These are phyloP conservation scores for Mesorhabditis belari DNA, from an alignment of 2,888 invertebrate species.

Conservation along the genomic window DNA sequence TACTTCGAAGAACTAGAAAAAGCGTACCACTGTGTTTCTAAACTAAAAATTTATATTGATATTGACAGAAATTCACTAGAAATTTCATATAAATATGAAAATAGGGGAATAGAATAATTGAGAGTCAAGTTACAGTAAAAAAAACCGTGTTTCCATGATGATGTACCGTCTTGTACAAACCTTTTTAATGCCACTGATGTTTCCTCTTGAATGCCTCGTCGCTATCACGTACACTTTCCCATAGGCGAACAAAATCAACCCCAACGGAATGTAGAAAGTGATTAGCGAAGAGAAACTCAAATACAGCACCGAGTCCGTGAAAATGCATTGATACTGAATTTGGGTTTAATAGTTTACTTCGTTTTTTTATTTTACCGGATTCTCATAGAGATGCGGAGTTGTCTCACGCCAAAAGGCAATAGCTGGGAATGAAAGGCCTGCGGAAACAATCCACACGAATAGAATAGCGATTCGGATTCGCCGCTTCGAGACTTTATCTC, in stretches of 20 bases:
- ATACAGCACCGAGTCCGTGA: slow-evolving; percentile 91
- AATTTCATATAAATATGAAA: too few species aligned
- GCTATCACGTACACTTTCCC: slow-evolving; percentile 65
- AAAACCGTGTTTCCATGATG: neutral
- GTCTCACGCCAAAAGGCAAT: slow-evolving; percentile 67
- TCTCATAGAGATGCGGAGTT: slow-evolving; percentile 48
- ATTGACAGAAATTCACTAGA: neutral
- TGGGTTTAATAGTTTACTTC: neutral
- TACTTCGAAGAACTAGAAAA: too few species aligned
- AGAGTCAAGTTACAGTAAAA: neutral
- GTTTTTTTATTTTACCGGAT: slow-evolving; percentile 14
- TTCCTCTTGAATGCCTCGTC: slow-evolving; percentile 40
- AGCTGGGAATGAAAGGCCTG: slow-evolving; percentile 94
- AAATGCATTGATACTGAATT: slow-evolving; percentile 66
- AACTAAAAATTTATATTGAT: too few species aligned
- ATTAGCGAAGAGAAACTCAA: slow-evolving; percentile 93
- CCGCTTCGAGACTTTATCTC: slow-evolving; percentile 82
- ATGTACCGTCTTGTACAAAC: slow-evolving; percentile 30
- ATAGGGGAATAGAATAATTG: neutral
- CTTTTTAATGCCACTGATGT: slow-evolving; percentile 46
- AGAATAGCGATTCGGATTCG: slow-evolving; percentile 80
- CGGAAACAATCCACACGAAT: slow-evolving; percentile 90
- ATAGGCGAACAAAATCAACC: slow-evolving; percentile 97
- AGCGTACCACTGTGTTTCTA: too few species aligned
- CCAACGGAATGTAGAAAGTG: slow-evolving; percentile 89